Evolutionary conservation across 2,888 invertebrate species (phyloP).

Genomic region (Orthosia gracilis): DNA sequence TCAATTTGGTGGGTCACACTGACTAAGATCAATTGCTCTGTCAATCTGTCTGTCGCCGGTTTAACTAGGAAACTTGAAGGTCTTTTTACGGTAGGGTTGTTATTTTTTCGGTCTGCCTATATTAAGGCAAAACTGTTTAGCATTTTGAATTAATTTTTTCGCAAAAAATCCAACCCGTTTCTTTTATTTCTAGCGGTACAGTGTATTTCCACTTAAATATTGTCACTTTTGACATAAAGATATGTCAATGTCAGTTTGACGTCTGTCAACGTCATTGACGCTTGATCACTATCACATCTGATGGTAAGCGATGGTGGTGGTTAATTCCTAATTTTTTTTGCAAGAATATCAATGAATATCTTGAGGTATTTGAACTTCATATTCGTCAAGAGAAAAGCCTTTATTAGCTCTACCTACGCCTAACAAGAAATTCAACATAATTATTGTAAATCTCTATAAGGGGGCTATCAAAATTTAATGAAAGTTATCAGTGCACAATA

Average conservation of each 20-base stretch:
- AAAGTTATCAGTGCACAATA: constrained; percentile 3
- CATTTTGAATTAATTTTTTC: constrained; percentile 30
- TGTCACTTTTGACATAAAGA: constrained; percentile 15
- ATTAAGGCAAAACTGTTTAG: constrained; percentile 22
- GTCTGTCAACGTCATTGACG: constrained; percentile 21
- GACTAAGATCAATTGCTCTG: constrained; percentile 65
- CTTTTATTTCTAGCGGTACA: constrained; percentile 6
- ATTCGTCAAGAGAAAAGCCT: neutral
- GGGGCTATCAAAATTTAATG: neutral
- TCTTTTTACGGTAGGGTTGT: constrained; percentile 47
- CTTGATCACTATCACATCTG: no score
- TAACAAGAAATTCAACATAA: constrained; percentile 2
- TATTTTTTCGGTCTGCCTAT: constrained; percentile 45
- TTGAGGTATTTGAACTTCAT: neutral
- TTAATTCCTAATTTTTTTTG: neutral
- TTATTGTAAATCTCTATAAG: constrained; percentile 12
- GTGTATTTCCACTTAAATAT: constrained; percentile 9
- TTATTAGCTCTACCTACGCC: neutral
- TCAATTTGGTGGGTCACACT: constrained; percentile 49
- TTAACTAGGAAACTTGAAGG: constrained; percentile 57
- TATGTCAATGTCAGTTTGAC: constrained; percentile 51
- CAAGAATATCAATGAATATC: neutral
- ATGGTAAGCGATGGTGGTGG: no score
- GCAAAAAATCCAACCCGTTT: neutral
- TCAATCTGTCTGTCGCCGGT: constrained; percentile 56